Evolutionary conservation across 2,888 invertebrate species (phyloP).

Genomic region (Sceliomorpha sp.): DNA sequence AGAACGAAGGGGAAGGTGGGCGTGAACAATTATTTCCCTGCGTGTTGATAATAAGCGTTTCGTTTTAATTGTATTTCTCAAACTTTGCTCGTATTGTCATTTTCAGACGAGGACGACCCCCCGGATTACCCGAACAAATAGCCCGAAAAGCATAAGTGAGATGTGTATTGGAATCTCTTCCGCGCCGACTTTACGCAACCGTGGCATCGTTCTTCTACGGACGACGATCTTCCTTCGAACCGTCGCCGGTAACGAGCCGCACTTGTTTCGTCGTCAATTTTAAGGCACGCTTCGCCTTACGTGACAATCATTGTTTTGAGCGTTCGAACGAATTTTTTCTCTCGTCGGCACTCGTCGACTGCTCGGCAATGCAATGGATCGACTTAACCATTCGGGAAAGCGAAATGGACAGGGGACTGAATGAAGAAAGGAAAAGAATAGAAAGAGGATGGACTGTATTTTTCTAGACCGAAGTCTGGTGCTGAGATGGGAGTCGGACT

Average conservation of each 20-base stretch:
- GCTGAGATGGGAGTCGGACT: slow-evolving; percentile 13
- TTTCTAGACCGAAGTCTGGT: slow-evolving; percentile 41
- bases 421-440: slow-evolving; percentile 7
- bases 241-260: too few species aligned
- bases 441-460: slow-evolving; percentile 51
- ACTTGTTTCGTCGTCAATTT: neutral
- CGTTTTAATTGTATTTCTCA: slow-evolving; percentile 15
- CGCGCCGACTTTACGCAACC: too few species aligned
- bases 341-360: too few species aligned
- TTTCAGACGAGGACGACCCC: slow-evolving; percentile 70
- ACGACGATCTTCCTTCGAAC: too few species aligned
- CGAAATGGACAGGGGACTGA: neutral
- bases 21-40: neutral
- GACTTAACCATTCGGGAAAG: neutral
- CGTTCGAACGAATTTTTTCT: too few species aligned
- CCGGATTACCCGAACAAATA: slow-evolving; percentile 62
- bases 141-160: slow-evolving; percentile 43
- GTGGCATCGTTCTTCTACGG: too few species aligned
- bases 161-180: too few species aligned
- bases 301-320: too few species aligned
- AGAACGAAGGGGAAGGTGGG: slow-evolving; percentile 74
- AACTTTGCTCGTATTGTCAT: too few species aligned
- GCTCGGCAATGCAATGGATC: too few species aligned
- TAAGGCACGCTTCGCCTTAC: neutral
- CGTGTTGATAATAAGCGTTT: neutral